Percentiles rank a stretch among this genome's conserved stretches.
phyloP scores from a whole-genome alignment of 2,113 vertebrate species.

The Motacilla tschutschensis region DNA sequence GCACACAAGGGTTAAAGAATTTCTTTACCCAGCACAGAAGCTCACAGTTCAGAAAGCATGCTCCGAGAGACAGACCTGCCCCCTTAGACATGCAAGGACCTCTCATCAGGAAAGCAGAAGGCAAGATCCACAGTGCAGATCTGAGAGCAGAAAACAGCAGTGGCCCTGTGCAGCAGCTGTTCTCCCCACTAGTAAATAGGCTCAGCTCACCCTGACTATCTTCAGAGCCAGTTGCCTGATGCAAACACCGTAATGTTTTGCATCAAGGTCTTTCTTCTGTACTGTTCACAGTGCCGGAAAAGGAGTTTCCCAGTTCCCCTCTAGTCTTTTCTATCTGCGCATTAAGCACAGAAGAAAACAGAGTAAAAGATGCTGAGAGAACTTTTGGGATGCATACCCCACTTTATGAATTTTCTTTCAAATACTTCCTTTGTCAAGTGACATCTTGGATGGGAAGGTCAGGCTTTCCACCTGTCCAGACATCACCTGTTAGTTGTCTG shows the following conservation, averaged over 20 bases:
- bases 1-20: background rate
- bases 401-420: background rate
- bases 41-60: background rate
- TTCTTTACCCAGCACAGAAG: background rate
- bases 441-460: background rate
- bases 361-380: background rate
- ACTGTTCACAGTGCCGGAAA: conserved; percentile 35
- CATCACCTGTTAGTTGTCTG: background rate
- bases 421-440: background rate
- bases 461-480: background rate
- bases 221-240: conserved; percentile 50
- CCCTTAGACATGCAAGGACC: background rate
- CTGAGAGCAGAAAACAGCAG: background rate
- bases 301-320: background rate
- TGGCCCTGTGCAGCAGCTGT: background rate
- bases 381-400: background rate
- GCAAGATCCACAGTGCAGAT: conserved; percentile 36
- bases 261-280: conserved; percentile 36
- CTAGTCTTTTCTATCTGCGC: background rate
- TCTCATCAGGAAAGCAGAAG: conserved; percentile 32
- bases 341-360: background rate
- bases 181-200: conserved; percentile 14
- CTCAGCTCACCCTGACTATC: conserved; percentile 63
- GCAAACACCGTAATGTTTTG: conserved; percentile 53
- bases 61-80: background rate